Evolutionary conservation across 2,113 vertebrate species (phyloP).

Genomic region (Microtus pennsylvanicus): DNA sequence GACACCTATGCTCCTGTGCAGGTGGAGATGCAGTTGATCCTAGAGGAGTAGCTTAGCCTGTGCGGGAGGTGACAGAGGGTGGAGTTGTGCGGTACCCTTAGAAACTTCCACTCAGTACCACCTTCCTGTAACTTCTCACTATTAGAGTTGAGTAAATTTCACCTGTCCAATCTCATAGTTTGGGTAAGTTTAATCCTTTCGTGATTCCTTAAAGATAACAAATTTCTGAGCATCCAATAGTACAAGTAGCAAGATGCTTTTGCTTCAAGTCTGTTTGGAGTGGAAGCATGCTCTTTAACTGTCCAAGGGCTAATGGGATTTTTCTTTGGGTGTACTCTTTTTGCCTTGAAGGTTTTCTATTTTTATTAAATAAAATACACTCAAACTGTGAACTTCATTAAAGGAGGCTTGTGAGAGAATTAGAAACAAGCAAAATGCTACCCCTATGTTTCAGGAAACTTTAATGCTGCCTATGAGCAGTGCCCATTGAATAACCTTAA

Average conservation of each 20-base stretch:
- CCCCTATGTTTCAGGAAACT: constrained; percentile 13
- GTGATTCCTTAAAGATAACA: background rate
- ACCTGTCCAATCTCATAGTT: background rate
- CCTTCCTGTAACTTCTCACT: background rate
- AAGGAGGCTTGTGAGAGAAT: background rate
- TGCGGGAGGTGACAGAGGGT: background rate
- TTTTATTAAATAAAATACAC: constrained; percentile 31
- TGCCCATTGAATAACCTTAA: constrained; percentile 7
- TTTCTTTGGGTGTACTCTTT: constrained; percentile 15
- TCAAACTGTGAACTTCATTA: constrained; percentile 7
- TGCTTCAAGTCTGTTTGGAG: background rate
- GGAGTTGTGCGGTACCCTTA: background rate
- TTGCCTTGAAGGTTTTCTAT: constrained; percentile 25
- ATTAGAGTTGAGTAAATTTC: background rate
- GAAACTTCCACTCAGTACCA: background rate
- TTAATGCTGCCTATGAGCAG: background rate
- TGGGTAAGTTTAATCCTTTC: background rate
- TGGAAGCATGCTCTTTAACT: background rate
- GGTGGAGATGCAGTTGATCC: background rate
- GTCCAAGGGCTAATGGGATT: background rate
- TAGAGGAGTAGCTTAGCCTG: background rate
- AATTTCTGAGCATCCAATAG: background rate
- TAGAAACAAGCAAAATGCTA: constrained; percentile 9
- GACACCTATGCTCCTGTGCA: background rate
- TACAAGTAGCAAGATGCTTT: background rate